Evolutionary conservation across 2,888 invertebrate species (phyloP), one percentile per base, ranked within the genome.

Genomic region (Xylota segnis): DNA sequence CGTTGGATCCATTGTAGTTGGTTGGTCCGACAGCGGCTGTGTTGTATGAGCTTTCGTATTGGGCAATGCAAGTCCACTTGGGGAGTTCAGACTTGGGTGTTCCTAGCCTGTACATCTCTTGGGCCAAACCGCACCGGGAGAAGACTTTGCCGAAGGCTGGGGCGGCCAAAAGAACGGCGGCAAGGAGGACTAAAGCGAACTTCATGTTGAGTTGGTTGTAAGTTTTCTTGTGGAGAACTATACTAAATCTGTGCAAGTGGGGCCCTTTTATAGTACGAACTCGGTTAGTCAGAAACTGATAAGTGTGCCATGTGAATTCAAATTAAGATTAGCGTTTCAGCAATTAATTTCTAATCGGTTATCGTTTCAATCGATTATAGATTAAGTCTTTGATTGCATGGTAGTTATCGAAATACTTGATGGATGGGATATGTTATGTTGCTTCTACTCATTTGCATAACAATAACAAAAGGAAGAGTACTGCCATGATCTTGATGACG

Each of bases 1-100:
- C 93, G 45, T 88, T 88, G 32, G 92, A 91, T 0, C 94, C 94
- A 88, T 94, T 93, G 2, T 87, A 88, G 88, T 94, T 94, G 0
- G 91, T 88, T 16, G 89, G 91, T 0, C 94, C 93, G 40, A 92
- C 90, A 2, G 91, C 92, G 52, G 93, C 89, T 0, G 94, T 94
- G 45, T 93, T 92, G n/a, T 93, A 91, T 37, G 90, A 89, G 86
- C 91, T 92, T 86, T 92, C 92, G 34, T 90, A 90, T 52, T 91
- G 83, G 4, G 90, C 91, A 70, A 91, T 90, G 81, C 91, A 91
- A 2, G 90, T 84, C 91, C 91, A 91, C 5, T 88, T 81, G 0
- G 90, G 81, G 6, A 92, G 74, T 54, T 91, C 91, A 75, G 78
- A 37, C 70, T 90, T 90, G 23, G 90, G 90, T 14, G 91, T 88